Evolutionary conservation across 2,797 vertebrate species (phyloP), one percentile per base, ranked within the genome.

Genomic region (Avahi laniger): DNA sequence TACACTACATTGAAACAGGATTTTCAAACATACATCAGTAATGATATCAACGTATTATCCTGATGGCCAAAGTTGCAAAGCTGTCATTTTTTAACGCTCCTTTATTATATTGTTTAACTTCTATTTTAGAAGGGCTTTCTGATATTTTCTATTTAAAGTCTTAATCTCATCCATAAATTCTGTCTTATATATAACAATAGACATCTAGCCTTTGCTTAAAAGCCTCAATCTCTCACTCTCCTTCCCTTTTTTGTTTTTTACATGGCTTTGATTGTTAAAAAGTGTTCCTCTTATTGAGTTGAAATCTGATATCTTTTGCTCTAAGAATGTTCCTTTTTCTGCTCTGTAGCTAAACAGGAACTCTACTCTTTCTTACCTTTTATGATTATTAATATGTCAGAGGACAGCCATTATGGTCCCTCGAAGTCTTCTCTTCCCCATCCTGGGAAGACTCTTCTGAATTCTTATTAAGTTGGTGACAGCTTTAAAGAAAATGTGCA

Each of bases 251-350:
- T 52, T 38, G 35, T 69, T 75, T 28, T 93, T 93, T 63, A 26
- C 52, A 48, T 93, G 15, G 9, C 46, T 91, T 78, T 91, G 67
- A 76, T 87, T 94, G 8, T 85, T 93, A 70, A 59, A 86, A 59
- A 28, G 1, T 38, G 17, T 69, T 95, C 30, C 33, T 50, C 7
- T 15, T 91, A 78, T 7, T n/a, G n/a, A 80, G 33, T 61, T 92
- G 81, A 76, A 70, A 46, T 72, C 28, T 76, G 65, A 1, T 69
- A 7, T n/a, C 28, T 83, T 85, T 65, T 91, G 15, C 22, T 33
- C 14, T 61, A 89, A 94, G 48, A 86, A 46, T 89, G 63, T 15
- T 70, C 17, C 4, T 88, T 89, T 86, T 89, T 75, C 52, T 82
- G 73, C 35, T 52, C 26, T 69, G 38, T 75, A 14, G 3, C 43